A percentile compares a stretch with the other conserved stretches of the same genome.
These are phyloP conservation scores for Salminus brasiliensis DNA, from an alignment of 2,113 vertebrate genomes.

Conservation along the genomic window DNA sequence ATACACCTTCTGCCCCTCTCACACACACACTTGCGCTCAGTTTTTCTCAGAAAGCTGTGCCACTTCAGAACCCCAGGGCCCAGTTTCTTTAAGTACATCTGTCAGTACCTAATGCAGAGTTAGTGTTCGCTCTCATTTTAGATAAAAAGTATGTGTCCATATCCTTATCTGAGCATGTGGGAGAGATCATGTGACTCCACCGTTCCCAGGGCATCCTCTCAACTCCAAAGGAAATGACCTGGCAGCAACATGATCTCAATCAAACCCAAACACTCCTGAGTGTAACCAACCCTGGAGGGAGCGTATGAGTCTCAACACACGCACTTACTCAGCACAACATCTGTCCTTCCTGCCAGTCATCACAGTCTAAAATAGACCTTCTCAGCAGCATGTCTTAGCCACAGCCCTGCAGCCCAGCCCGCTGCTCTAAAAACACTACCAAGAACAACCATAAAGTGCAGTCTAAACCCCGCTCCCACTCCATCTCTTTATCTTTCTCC, in stretches of 20 bases:
- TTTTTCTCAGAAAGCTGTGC: too few species aligned
- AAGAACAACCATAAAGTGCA: slow-evolving; percentile 14
- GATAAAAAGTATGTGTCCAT: not conserved
- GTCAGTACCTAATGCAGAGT: not conserved
- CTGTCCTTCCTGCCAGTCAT: slow-evolving; percentile 12
- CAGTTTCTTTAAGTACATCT: too few species aligned
- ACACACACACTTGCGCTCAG: too few species aligned
- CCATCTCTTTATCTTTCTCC: not conserved
- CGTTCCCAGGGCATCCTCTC: slow-evolving; percentile 8
- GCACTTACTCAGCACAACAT: slow-evolving; percentile 18
- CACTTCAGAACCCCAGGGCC: too few species aligned
- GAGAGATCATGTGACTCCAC: not conserved
- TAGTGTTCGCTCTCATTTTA: not conserved
- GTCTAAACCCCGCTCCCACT: not conserved
- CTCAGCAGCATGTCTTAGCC: slow-evolving; percentile 6
- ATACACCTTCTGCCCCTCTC: too few species aligned
- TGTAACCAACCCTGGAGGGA: slow-evolving; percentile 31
- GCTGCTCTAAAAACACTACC: not conserved
- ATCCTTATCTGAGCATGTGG: too few species aligned
- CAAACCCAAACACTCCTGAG: slow-evolving; percentile 28
- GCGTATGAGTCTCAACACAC: not conserved
- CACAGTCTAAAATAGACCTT: slow-evolving; percentile 10
- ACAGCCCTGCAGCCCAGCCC: slow-evolving; percentile 1
- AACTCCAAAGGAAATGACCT: not conserved
- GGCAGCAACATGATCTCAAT: slow-evolving; percentile 17